Evolutionary conservation across 2,888 invertebrate species (phyloP), one percentile per base, ranked within the genome.

Genomic region (Eristalis intricaria): DNA sequence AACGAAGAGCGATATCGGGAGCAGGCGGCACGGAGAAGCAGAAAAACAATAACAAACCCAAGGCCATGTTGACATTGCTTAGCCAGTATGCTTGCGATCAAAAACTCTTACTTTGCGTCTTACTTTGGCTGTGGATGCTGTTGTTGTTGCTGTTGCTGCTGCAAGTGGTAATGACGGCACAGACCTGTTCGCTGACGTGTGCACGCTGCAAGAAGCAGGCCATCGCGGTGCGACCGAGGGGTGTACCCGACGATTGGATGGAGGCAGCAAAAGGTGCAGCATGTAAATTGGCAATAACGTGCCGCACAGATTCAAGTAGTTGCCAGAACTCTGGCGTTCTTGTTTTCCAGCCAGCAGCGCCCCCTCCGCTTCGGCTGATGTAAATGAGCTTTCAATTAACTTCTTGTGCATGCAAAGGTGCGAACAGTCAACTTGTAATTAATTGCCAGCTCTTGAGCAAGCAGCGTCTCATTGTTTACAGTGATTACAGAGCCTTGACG

Each of bases 21-120:
- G 26, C 26, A 60, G 23, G 26, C 60, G 60, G 23, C 23, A 23
- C 26, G 26, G 4, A 60, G 26, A 13, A 60, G 26, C 23, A 60
- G 15, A 23, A 26, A 60, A 23, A 70, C n/a, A 65, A 68, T 68
- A 83, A 77, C 61, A 68, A 84, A 73, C 87, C 79, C 87, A 87
- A 87, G 87, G 87, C 79, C 87, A 76, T 76, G 87, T 84, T 87
- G 84, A 87, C 87, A 87, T 87, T 87, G 87, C 78, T 74, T 60
- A 64, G 60, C 13, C 29, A 68, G 63, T 77, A 68, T 38, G 76
- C 40, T 61, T 29, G 81, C 43, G 64, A 64, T 68, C 56, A 29
- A 43, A 86, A 83, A 78, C 63, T 71, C 32, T 32, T 32, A 32
- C 32, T 63, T 69, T 66, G 60, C 70, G 74, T 71, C 43, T 77